Evolutionary conservation across 2,888 invertebrate genomes (phyloP), one percentile per base, ranked within the genome.

Genomic region (Nezara viridula): DNA sequence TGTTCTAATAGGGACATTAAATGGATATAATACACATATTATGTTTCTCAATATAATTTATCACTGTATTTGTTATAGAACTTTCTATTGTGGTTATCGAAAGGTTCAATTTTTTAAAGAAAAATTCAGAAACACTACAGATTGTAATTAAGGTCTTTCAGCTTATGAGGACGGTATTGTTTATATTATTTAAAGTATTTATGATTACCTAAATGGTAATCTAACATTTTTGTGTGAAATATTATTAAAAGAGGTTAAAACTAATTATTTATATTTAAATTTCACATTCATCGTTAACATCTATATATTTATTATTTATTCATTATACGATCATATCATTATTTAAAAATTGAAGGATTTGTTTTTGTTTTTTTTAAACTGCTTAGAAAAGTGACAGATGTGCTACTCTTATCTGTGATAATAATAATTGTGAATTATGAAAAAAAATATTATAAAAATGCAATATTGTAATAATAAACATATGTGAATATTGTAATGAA

Each of bases 341-440:
- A 10, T 81, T 81, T 44, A 24, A n/a, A 44, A 44, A 73, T 24
- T 14, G 5, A 47, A 81, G 14, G 12, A 81, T 44, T 37, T n/a
- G n/a, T n/a, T n/a, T n/a, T n/a, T n/a, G n/a, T n/a, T 16, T 77
- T 77, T 40, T 32, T 24, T 81, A 44, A 5, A 40, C 40, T 47
- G 44, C 14, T 44, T 44, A 44, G 44, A 81, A 81, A 24, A 3
- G 19, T 37, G 66, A 73, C n/a, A 47, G 81, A 81, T 81, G 81
- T 44, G n/a, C 44, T 81, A 81, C 81, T 44, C 44, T 24, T 81
- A 81, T 81, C 81, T 81, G 81, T 81, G 81, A 81, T 81, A 81
- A 81, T 77, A 77, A 24, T 44, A 81, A 81, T 81, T 81, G 40
- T 81, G 81, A 77, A 77, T 44, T 44, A 81, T 44, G 5, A 44